Base-by-base conservation (phyloP, 2,797 vertebrate species). In the Tapera naevia region DNA sequence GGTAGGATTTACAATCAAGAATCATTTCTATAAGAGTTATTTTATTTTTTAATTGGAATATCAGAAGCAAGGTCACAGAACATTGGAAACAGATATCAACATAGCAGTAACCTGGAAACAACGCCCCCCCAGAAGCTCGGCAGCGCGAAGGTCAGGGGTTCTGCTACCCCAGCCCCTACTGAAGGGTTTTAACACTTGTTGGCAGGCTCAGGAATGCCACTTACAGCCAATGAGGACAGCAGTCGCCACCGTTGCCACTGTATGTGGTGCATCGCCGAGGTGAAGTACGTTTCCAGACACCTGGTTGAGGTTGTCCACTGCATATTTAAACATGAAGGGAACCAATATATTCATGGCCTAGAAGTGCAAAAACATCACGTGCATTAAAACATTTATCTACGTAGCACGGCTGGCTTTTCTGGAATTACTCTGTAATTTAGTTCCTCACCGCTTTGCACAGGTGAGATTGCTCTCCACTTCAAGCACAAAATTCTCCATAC, bases 291-390 rank as follows among this genome's bases (percentile, higher is more conserved):
- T 98, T 98, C 99, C 99, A 88, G 99, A 99, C 96, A 99, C 98
- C 98, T 99, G 98, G 98, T 99, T 99, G 96, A 99, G 99, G 98
- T 91, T 98, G 96, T 99, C 99, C 97, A 99, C 99, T 92, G 98
- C 99, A 97, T 99, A 99, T 98, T 99, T 99, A 98, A 99, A 99
- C 99, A 99, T 99, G 98, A 99, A 99, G 95, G 99, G 99, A 97
- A 99, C 99, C 96, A 97, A 85, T 89, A 99, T 99, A 95, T 99
- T 99, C 98, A 99, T 99, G 92, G 98, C 97, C 99, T 99, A 97
- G 93, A 98, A 98, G 96, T 48, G 93, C 11, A 93, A 97, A 89
- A 95, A 90, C 76, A 96, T 32, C 89, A 39, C 24, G 76, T 33
- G 74, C 74, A 73, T 60, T 79, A 89, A 96, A 96, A 89, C 61